Evolutionary conservation across 1,140 invertebrate genomes (phyloP), one percentile per base, ranked within the genome.

Genomic region (Bombus confusus): DNA sequence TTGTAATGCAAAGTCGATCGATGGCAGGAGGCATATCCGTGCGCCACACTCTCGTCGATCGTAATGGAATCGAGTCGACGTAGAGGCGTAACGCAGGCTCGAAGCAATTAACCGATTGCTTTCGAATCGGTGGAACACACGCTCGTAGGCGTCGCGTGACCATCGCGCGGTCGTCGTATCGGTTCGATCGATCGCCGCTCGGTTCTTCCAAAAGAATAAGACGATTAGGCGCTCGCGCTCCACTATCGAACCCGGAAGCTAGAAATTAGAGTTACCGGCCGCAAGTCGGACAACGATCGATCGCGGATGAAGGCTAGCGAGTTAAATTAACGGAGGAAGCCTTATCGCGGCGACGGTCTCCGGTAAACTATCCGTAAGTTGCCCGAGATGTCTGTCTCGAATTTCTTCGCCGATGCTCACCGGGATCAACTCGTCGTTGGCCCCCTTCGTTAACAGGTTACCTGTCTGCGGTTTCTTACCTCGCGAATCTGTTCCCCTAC

Each of bases 301-400:
- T 86, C 64, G 43, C 37, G 64, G 68, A 37, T 66, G 41, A 79
- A 64, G 88, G 82, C 66, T 88, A 88, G 83, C 88, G 69, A 89
- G 86, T 83, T 47, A 78, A 84, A 90, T 83, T 76, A 89, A 86
- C 88, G 84, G 83, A 78, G 62, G 87, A 89, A 90, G 80, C 87
- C 80, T 80, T 78, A 89, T 77, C 87, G 68, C 39, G 41, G 18
- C n/a, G 57, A 59, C 64, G 43, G 86, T 52, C 73, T 78, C 62
- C 68, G 82, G 87, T 81, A 88, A 85, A 89, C 79, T 86, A 83
- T 74, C 22, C 28, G 66, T 34, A 75, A 79, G 57, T 75, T 82
- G 57, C 25, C 74, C 77, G 9, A 39, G 64, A 80, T 64, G 25
- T 71, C 47, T n/a, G 66, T 85, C 84, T 86, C 79, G 71, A 47